These are phyloP conservation scores for Drosophila neutralis DNA, from an alignment of 2,888 invertebrate species.

Conservation along the genomic window DNA sequence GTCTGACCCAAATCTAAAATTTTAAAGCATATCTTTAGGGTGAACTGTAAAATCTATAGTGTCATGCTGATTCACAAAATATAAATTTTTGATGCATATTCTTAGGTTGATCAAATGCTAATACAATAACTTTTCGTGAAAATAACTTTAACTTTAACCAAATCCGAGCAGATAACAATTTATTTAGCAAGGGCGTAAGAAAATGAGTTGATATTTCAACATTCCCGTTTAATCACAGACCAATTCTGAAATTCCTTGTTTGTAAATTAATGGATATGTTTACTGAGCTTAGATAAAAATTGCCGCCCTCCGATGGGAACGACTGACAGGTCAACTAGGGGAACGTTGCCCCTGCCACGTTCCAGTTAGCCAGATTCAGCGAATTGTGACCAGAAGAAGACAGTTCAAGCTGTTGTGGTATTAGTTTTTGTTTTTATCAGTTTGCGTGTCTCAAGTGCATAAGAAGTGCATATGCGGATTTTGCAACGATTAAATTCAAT, in stretches of 20 bases:
- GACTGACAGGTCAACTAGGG: slow-evolving; percentile 21
- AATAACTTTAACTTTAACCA: not conserved
- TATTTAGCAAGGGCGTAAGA: not conserved
- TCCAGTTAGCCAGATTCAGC: slow-evolving; percentile 42
- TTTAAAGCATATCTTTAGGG: not conserved
- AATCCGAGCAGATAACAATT: not conserved
- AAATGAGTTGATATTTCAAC: not conserved
- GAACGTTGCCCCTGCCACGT: slow-evolving; percentile 2
- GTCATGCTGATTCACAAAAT: not conserved
- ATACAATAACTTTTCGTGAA: not conserved
- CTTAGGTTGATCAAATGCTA: not conserved
- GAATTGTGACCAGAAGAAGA: slow-evolving; percentile 65
- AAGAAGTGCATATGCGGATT: slow-evolving; percentile 63
- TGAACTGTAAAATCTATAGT: not conserved
- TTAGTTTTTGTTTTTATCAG: slow-evolving; percentile 34
- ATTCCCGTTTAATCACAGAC: not conserved
- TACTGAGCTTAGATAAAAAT: not conserved
- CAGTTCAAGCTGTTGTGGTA: slow-evolving; percentile 23
- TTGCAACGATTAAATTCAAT: slow-evolving; percentile 76
- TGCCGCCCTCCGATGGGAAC: not conserved
- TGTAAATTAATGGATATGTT: too few relatives aligned
- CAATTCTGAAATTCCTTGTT: not conserved
- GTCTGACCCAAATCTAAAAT: fast-evolving
- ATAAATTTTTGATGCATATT: not conserved
- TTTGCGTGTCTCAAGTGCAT: slow-evolving; percentile 73